These are phyloP conservation scores for Cricetomys ansorgei DNA, from an alignment of 2,113 vertebrate species.

Conservation along the genomic window DNA sequence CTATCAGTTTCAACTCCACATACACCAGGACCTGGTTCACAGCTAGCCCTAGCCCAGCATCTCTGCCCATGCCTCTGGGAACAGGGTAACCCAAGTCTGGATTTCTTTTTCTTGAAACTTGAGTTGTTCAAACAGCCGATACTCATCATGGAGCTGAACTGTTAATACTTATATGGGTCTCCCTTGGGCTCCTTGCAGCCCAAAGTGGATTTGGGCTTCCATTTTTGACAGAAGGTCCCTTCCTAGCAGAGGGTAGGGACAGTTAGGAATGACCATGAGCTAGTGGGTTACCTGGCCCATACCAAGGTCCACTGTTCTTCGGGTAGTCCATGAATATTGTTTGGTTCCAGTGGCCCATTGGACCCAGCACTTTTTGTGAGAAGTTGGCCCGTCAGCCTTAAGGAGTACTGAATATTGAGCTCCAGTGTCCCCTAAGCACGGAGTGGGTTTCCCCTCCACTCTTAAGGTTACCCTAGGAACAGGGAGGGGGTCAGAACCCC, in stretches of 20 bases:
- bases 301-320: background rate
- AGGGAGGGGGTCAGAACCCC: too few relatives aligned
- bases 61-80: background rate
- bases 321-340: background rate
- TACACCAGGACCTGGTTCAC: background rate
- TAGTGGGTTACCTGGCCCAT: background rate
- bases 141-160: background rate
- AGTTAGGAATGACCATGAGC: background rate
- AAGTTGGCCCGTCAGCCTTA: too few relatives aligned
- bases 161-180: background rate
- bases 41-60: background rate
- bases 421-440: too few relatives aligned
- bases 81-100: too few relatives aligned
- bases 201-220: background rate
- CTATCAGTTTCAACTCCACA: background rate
- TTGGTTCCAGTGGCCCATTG: background rate
- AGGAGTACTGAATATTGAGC: too few relatives aligned
- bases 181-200: background rate
- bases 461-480: too few relatives aligned
- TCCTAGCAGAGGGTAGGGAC: background rate
- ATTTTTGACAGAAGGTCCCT: background rate
- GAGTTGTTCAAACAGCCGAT: background rate
- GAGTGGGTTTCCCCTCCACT: too few relatives aligned
- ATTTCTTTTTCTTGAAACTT: too few relatives aligned
- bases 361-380: too few relatives aligned